These are phyloP conservation scores for Centroberyx gerrardi DNA, from an alignment of 2,797 vertebrate genomes.

Conservation along the genomic window DNA sequence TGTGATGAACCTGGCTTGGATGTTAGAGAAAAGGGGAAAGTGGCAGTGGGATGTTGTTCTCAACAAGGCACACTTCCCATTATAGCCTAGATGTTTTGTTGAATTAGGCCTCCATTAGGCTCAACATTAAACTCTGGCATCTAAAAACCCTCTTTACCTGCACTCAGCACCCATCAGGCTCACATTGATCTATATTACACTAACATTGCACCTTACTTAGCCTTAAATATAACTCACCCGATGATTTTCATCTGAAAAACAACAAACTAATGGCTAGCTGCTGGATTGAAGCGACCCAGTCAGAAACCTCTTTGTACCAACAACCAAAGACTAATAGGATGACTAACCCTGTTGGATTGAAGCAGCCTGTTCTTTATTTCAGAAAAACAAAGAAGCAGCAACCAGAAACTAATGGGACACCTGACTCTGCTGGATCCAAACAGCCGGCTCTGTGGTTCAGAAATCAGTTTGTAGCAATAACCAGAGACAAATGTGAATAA, in stretches of 20 bases:
- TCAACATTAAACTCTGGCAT: neutral
- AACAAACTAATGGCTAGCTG: neutral
- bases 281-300: neutral
- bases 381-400: neutral
- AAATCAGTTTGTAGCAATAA: neutral
- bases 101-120: conserved; percentile 4
- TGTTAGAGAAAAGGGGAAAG: neutral
- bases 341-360: conserved; percentile 3
- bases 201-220: conserved; percentile 9
- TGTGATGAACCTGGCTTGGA: neutral
- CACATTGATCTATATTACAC: neutral
- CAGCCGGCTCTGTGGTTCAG: neutral
- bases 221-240: neutral
- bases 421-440: neutral
- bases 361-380: too few species aligned
- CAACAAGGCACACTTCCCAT: too few species aligned
- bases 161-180: neutral
- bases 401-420: too few species aligned
- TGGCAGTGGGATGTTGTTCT: too few species aligned
- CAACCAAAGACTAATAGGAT: neutral
- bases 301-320: neutral
- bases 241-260: neutral
- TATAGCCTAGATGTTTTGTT: neutral
- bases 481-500: neutral
- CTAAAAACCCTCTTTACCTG: neutral